phyloP scores from a whole-genome alignment of 2,888 invertebrate species.

The Apeira syringaria region DNA sequence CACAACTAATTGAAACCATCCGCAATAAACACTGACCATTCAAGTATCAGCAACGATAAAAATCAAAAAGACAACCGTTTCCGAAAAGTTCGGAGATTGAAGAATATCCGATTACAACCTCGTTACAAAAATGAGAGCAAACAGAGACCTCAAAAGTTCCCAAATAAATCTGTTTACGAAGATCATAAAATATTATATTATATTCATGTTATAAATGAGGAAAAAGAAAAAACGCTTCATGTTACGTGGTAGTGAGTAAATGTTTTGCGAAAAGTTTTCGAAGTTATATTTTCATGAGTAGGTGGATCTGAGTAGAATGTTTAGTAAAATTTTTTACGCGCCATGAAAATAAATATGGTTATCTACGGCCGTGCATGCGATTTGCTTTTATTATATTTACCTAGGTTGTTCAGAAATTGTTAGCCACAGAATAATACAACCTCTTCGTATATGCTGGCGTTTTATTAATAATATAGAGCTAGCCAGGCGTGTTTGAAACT shows the following conservation, averaged over 20 bases:
- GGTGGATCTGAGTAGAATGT: neutral
- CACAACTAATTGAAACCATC: too few species aligned
- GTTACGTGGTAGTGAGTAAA: neutral
- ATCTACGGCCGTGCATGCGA: too few species aligned
- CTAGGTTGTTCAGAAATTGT: too few species aligned
- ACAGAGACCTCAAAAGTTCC: constrained; percentile 3
- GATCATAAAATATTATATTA: constrained; percentile 8
- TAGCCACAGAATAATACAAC: too few species aligned
- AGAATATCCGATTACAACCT: constrained; percentile 7
- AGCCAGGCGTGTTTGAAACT: too few species aligned
- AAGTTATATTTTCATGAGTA: neutral
- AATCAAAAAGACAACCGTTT: constrained; percentile 1
- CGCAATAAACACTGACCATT: too few species aligned
- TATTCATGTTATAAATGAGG: neutral
- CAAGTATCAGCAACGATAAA: neutral
- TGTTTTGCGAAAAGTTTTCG: neutral
- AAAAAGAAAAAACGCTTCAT: neutral
- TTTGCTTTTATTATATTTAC: too few species aligned
- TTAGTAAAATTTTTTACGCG: neutral
- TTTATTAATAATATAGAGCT: too few species aligned
- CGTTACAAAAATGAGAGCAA: constrained; percentile 1
- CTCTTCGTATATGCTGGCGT: too few species aligned
- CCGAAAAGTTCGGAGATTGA: neutral
- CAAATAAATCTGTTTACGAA: constrained; percentile 2
- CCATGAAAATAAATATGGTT: too few species aligned